Base-by-base conservation (phyloP, 2,888 invertebrate genomes). In the Leucoma salicis region DNA sequence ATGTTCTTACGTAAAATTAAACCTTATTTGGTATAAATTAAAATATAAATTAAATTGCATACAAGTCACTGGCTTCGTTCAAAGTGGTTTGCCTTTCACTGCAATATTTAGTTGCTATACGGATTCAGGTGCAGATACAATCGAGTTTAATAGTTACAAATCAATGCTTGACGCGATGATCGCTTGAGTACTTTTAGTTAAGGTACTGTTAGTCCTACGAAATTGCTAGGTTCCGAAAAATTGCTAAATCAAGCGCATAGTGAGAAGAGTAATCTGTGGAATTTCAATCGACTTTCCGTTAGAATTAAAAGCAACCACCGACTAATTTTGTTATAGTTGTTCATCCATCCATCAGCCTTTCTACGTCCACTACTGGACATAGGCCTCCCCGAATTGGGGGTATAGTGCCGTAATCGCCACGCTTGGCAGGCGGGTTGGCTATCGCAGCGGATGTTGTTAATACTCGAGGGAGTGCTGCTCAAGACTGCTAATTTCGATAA, bases 1-100 rank as follows among this genome's bases (percentile, higher is more conserved):
- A 14, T 35, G 13, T 10, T 31, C 36, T 37, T 43, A 1, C 32
- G 32, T 51, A 24, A 63, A 48, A 66, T 42, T 59, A 46, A 61
- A 59, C 68, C 61, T 50, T 66, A 66, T 62, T 46, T 46, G 43
- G 40, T 29, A 40, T 70, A 70, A 60, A 68, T 66, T 62, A 48
- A 66, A 63, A 68, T 3, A 63, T 69, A 54, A 53, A 62, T 61
- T 42, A 56, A 41, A n/a, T n/a, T n/a, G n/a, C n/a, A n/a, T 57
- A 60, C 51, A 52, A 46, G 50, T 59, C 50, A 63, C 51, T 66
- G 50, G 57, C 60, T 65, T 66, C 65, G 78, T 79, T 78, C 80
- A 77, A 65, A 74, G 79, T 68, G 70, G 74, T 78, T 78, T 79
- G 70, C 85, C 84, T 85, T 84, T 84, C 82, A 82, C 84, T 83